These are phyloP conservation scores for Lasioglossum malachurum DNA, from an alignment of 2,888 invertebrate species.

Conservation along the genomic window DNA sequence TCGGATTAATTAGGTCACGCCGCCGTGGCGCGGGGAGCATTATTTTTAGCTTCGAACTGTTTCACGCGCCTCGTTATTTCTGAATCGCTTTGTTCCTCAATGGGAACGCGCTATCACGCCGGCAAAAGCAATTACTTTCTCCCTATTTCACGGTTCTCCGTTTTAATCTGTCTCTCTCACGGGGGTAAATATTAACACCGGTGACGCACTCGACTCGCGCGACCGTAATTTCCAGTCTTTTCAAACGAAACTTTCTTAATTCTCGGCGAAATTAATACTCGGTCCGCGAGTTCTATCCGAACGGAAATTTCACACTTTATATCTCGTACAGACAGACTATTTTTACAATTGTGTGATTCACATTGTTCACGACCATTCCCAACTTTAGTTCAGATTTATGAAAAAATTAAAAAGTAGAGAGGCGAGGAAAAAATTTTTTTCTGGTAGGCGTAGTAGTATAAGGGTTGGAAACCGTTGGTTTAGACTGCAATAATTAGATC, in stretches of 20 bases:
- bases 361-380: too few relatives aligned
- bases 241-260: neutral
- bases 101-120: conserved; percentile 5
- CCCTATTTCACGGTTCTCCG: conserved; percentile 20
- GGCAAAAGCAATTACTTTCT: conserved; percentile 28
- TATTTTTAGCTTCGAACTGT: conserved; percentile 18
- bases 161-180: conserved; percentile 21
- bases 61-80: neutral
- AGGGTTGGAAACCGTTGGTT: too few relatives aligned
- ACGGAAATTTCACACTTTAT: neutral
- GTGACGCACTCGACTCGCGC: neutral
- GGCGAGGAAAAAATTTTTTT: too few relatives aligned
- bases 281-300: neutral
- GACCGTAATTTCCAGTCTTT: neutral
- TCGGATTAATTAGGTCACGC: conserved; percentile 26
- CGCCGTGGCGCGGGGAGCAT: neutral
- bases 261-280: neutral
- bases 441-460: too few relatives aligned
- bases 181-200: conserved; percentile 4
- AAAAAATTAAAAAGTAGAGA: too few relatives aligned
- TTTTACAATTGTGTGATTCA: too few relatives aligned
- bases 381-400: too few relatives aligned
- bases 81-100: conserved; percentile 21
- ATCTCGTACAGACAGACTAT: too few relatives aligned
- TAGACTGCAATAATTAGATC: too few relatives aligned